Conservation (phyloP, 1,140 invertebrate genomes). For the Calliopsis andreniformis region DNA sequence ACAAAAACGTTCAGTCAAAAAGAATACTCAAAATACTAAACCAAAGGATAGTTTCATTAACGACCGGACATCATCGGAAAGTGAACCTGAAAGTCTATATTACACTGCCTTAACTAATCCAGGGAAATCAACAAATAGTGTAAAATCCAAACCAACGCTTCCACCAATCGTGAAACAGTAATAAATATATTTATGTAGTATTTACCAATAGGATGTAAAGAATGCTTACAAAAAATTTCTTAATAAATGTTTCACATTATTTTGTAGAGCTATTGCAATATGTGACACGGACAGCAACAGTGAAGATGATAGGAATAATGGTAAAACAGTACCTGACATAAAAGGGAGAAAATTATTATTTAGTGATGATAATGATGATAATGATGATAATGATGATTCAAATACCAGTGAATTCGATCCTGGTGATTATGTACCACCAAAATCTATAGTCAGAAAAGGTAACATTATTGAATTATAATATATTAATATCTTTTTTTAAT, state of each 20-base stretch:
- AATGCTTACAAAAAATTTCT: not conserved
- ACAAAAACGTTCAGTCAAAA: constrained; percentile 32
- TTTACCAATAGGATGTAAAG: too few relatives aligned
- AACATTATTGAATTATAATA: not conserved
- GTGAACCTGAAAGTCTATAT: constrained; percentile 67
- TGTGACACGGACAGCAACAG: constrained; percentile 74
- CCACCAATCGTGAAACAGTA: constrained; percentile 13
- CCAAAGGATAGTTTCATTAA: constrained; percentile 70
- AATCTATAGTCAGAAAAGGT: constrained; percentile 65
- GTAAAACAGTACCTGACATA: constrained; percentile 35
- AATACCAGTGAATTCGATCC: constrained; percentile 80
- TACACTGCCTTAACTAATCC: constrained; percentile 72
- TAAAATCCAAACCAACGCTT: constrained; percentile 14
- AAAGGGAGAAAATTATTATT: constrained; percentile 69
- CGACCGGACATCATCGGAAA: constrained; percentile 65
- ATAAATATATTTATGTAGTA: constrained; percentile 20
- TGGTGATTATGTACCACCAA: constrained; percentile 72
- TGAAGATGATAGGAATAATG: constrained; percentile 51
- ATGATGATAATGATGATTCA: constrained; percentile 66
- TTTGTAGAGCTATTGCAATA: constrained; percentile 64
- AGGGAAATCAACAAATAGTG: constrained; percentile 38
- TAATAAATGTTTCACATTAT: constrained; percentile 21
- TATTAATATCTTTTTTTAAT: not conserved
- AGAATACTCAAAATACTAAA: constrained; percentile 35
- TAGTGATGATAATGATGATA: constrained; percentile 66